phyloP scores from a whole-genome alignment of 2,113 vertebrate species.

The Recurvirostra avosetta region DNA sequence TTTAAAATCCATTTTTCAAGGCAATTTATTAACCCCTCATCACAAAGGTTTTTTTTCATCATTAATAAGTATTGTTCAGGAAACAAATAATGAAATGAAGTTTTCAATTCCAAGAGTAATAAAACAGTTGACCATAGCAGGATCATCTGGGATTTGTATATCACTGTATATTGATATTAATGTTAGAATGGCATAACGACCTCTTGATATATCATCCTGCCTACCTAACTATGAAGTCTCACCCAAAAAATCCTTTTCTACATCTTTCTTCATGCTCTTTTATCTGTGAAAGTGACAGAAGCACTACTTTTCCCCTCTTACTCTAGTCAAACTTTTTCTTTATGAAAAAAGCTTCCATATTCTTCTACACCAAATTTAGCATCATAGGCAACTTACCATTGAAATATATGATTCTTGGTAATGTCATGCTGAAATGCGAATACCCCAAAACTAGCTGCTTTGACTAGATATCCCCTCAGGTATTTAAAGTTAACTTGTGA shows the following conservation, averaged over 20 bases:
- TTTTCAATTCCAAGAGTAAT: background rate
- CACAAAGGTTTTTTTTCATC: background rate
- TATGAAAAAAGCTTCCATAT: background rate
- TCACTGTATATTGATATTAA: background rate
- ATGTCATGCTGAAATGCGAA: background rate
- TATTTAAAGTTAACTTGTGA: slow-evolving; percentile 24
- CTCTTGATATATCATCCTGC: background rate
- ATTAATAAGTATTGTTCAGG: background rate
- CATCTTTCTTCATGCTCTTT: background rate
- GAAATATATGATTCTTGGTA: background rate
- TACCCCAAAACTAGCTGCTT: background rate
- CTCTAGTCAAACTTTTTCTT: background rate
- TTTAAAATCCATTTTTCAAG: background rate
- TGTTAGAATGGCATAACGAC: background rate
- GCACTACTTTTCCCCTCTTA: background rate
- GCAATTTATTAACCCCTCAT: background rate
- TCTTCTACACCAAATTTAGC: background rate
- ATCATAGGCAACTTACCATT: background rate
- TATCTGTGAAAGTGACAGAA: background rate
- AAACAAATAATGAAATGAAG: background rate
- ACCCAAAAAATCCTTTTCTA: background rate
- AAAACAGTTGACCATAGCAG: background rate
- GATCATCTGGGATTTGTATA: background rate
- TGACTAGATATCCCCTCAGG: background rate
- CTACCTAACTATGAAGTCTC: background rate